phyloP scores from a whole-genome alignment of 2,797 vertebrate genomes.

The Rhinogobio ventralis region DNA sequence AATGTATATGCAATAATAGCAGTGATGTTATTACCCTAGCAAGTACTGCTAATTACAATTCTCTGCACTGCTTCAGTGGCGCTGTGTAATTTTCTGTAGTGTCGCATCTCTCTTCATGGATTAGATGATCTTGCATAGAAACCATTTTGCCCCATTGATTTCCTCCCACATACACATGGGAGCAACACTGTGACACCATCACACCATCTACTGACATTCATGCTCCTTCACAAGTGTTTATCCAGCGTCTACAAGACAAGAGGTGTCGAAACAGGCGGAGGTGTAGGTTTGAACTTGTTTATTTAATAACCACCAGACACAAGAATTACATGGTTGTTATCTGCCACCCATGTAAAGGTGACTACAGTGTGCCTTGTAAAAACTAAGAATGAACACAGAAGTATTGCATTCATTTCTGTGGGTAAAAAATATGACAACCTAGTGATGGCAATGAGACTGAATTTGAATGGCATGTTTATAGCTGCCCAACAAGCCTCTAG shows the following conservation, averaged over 20 bases:
- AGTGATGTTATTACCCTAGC: neutral
- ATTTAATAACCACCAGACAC: constrained; percentile 9
- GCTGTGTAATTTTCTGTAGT: constrained; percentile 48
- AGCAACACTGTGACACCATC: constrained; percentile 32
- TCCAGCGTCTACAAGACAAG: constrained; percentile 24
- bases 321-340: constrained; percentile 22
- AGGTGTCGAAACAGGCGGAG: constrained; percentile 24
- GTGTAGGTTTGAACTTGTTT: constrained; percentile 35
- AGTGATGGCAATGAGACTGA: neutral
- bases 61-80: constrained; percentile 34
- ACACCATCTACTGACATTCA: constrained; percentile 29
- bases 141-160: constrained; percentile 49
- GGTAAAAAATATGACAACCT: neutral
- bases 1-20: neutral
- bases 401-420: neutral
- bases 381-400: neutral
- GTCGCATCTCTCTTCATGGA: constrained; percentile 48
- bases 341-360: constrained; percentile 32
- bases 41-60: constrained; percentile 20
- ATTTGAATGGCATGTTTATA: constrained; percentile 5
- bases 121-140: constrained; percentile 42
- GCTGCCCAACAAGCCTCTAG: neutral
- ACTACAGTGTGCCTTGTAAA: neutral
- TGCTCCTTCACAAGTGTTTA: constrained; percentile 39
- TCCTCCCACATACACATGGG: constrained; percentile 52